phyloP scores from a whole-genome alignment of 1,140 invertebrate genomes.

The Agrilus planipennis region DNA sequence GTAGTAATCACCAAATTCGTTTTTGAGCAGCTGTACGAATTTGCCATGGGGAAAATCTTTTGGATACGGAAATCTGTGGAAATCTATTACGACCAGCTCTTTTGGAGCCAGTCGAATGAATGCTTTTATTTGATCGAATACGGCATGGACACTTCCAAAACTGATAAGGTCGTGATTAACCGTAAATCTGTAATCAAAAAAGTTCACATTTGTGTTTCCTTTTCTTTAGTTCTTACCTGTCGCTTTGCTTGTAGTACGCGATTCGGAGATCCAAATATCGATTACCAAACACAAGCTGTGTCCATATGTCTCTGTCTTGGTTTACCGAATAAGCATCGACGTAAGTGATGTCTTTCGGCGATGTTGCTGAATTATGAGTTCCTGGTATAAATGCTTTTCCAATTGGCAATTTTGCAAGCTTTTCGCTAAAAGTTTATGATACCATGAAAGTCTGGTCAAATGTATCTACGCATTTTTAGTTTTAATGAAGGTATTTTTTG shows the following conservation, averaged over 20 bases:
- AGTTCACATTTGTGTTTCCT: no score
- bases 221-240: conserved; percentile 25
- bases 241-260: conserved; percentile 39
- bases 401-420: conserved; percentile 42
- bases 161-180: conserved; percentile 58
- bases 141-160: conserved; percentile 47
- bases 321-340: conserved; percentile 42
- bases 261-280: conserved; percentile 69
- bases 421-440: conserved; percentile 24
- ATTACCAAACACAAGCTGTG: conserved; percentile 66
- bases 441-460: no score
- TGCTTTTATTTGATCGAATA: conserved; percentile 47
- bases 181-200: conserved; percentile 30
- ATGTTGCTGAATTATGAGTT: conserved; percentile 57
- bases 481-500: background rate
- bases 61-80: conserved; percentile 59
- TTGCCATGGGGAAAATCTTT: conserved; percentile 47
- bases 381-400: conserved; percentile 50
- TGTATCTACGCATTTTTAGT: conserved; percentile 20
- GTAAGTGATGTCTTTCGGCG: conserved; percentile 33
- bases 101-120: conserved; percentile 48
- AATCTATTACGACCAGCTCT: conserved; percentile 58
- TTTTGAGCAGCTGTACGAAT: conserved; percentile 45
- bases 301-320: conserved; percentile 68
- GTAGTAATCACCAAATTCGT: conserved; percentile 46